Evolutionary conservation across 2,888 invertebrate genomes (phyloP).

Genomic region (Chrysolina haemoptera): DNA sequence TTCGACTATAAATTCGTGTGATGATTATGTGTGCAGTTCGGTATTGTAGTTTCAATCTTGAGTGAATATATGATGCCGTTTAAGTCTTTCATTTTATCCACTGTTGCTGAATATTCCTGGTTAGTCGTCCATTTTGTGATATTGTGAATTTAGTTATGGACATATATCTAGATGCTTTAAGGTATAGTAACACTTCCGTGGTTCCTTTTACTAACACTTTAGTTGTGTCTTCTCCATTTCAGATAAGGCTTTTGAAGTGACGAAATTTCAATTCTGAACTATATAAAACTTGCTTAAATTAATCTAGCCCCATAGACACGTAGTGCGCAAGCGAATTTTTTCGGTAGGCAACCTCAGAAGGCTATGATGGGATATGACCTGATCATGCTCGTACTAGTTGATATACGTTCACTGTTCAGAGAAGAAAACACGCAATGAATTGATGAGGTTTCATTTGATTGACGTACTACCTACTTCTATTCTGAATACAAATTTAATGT

Average conservation of each 20-base stretch:
- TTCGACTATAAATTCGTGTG: neutral
- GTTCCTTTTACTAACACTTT: too few species aligned
- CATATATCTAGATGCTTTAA: too few species aligned
- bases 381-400: neutral
- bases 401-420: neutral
- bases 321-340: neutral
- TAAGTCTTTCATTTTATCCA: neutral
- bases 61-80: neutral
- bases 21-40: neutral
- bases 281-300: too few species aligned
- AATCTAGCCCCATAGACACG: neutral
- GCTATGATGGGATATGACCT: neutral
- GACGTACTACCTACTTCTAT: neutral
- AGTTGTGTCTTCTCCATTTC: too few species aligned
- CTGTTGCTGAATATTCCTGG: neutral
- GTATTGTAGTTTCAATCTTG: neutral
- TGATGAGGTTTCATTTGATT: neutral
- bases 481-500: too few species aligned
- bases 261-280: too few species aligned
- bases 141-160: too few species aligned
- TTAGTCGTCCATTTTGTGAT: neutral
- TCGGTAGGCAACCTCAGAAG: neutral
- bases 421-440: neutral
- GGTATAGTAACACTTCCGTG: too few species aligned
- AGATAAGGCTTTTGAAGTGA: too few species aligned